Evolutionary conservation across 2,113 vertebrate species (phyloP), one percentile per base, ranked within the genome.

Genomic region (Oreochromis niloticus): DNA sequence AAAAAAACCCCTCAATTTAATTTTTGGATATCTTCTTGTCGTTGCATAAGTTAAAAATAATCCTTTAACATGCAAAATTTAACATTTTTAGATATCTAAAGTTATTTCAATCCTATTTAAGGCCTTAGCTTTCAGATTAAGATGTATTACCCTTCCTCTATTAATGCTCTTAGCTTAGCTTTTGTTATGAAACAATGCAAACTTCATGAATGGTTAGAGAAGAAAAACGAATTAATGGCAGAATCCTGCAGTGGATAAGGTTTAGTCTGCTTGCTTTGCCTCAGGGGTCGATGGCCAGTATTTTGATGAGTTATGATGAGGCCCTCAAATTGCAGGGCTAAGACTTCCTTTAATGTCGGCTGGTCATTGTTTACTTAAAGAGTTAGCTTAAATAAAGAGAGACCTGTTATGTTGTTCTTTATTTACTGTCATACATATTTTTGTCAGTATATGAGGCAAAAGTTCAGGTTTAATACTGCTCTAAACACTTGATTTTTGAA

Each of bases 1-100:
- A 32, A 48, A 48, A 75, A 10, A 0, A 0, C 3, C 2, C 22
- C 10, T n/a, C n/a, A 71, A 8, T 43, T 71, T 0, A 71, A 43
- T 43, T 24, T 24, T 9, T 24, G 66, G n/a, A 22, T 22, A 11
- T 68, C 12, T 22, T 68, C 36, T 43, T 71, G n/a, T 71, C n/a
- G 43, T 71, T 1, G 5, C 12, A 24, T 2, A n/a, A n/a, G 61
- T 36, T 7, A 66, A 24, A 71, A 71, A 71, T 71, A 71, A 71
- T 43, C 4, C 12, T 71, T 71, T 24, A 24, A 71, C n/a, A 43
- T 71, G 39, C 12, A 14, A 41, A 41, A 43, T 71, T 8, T 71
- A 2, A 71, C 12, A 71, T 71, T 71, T 71, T 71, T 41, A 71
- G 36, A 71, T 22, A 41, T 14, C 63, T 71, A 71, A 41, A 41